These are phyloP conservation scores for Alviniconcha strummeri DNA, from an alignment of 2,888 invertebrate species.

Conservation along the genomic window DNA sequence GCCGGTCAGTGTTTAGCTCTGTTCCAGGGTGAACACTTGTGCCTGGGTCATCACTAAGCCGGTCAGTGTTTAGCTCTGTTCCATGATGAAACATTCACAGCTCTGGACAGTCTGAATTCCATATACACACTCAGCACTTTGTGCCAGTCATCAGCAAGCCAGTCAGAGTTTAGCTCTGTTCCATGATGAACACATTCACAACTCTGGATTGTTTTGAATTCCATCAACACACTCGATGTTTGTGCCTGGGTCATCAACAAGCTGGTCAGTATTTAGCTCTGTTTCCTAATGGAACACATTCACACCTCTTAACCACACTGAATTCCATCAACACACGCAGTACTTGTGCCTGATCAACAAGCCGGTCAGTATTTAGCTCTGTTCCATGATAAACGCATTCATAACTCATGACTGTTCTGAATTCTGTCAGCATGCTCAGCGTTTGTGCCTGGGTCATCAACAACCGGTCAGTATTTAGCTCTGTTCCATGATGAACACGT, in stretches of 20 bases:
- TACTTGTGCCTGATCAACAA: constrained; percentile 81
- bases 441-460: background rate
- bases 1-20: background rate
- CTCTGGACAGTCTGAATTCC: constrained; percentile 81
- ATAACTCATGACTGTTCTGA: background rate
- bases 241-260: constrained; percentile 95
- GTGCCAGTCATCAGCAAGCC: constrained; percentile 90
- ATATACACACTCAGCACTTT: constrained; percentile 93
- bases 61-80: constrained; percentile 70
- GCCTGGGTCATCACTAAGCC: constrained; percentile 93
- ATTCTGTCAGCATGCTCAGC: background rate
- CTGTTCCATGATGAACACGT: no score
- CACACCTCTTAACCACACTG: no score
- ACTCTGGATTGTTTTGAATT: constrained; percentile 81
- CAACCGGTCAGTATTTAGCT: no score
- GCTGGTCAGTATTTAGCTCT: constrained; percentile 73
- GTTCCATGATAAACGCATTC: no score
- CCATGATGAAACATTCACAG: constrained; percentile 74
- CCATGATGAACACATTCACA: constrained; percentile 74
- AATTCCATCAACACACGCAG: no score
- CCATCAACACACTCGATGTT: constrained; percentile 92
- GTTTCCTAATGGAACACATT: background rate
- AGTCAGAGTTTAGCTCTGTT: constrained; percentile 71
- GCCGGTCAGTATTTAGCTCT: constrained; percentile 73
- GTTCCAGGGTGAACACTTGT: constrained; percentile 76